phyloP scores from a whole-genome alignment of 2,113 vertebrate genomes.

The Microcebus murinus region DNA sequence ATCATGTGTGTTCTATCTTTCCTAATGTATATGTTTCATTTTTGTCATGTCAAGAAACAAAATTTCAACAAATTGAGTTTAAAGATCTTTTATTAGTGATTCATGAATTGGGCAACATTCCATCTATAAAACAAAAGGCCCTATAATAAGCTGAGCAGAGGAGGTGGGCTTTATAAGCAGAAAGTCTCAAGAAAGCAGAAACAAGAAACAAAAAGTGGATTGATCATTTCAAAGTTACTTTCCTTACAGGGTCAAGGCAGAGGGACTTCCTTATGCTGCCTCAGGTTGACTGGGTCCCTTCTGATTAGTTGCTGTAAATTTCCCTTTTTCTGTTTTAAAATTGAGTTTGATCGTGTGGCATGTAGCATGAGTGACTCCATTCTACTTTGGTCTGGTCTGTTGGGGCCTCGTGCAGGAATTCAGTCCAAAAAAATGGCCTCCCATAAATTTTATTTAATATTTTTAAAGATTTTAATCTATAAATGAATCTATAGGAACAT shows the following conservation, averaged over 20 bases:
- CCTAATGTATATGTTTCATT: neutral
- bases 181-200: neutral
- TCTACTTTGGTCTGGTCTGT: neutral
- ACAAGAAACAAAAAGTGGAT: neutral
- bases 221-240: neutral
- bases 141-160: neutral
- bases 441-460: neutral
- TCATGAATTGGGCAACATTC: neutral
- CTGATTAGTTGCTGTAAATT: neutral
- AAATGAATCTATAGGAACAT: neutral
- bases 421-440: neutral
- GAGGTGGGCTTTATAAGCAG: neutral
- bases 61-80: neutral
- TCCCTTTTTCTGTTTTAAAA: neutral
- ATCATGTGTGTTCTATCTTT: neutral
- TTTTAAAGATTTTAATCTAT: neutral
- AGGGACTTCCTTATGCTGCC: neutral
- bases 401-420: neutral
- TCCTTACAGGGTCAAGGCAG: neutral
- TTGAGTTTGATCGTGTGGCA: neutral
- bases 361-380: neutral
- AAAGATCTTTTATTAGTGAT: neutral
- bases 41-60: neutral
- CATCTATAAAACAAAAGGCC: neutral
- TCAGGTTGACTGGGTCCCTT: neutral